Conservation (phyloP, 2,113 vertebrate species). For the Crotophaga sulcirostris region DNA sequence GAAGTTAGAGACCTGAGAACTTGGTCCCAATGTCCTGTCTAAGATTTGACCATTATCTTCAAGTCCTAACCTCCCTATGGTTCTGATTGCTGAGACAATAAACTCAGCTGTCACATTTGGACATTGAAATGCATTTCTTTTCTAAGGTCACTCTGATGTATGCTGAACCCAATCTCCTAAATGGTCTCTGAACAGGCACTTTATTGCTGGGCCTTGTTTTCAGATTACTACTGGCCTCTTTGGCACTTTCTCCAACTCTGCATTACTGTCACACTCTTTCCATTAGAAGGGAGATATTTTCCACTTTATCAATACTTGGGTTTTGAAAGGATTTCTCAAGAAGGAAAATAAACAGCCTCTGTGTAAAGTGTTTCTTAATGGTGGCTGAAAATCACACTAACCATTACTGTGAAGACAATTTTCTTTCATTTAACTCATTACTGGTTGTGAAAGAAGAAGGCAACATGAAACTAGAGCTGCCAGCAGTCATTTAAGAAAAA, state of each 20-base stretch:
- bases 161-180: not conserved
- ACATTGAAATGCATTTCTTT: not conserved
- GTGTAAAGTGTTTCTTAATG: not conserved
- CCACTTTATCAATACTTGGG: not conserved
- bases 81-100: not conserved
- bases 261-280: not conserved
- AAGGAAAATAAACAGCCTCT: not conserved
- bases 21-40: not conserved
- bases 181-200: not conserved
- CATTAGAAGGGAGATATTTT: not conserved
- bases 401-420: not conserved
- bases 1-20: not conserved
- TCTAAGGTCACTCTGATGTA: not conserved
- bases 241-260: not conserved
- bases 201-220: constrained; percentile 17
- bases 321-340: constrained; percentile 22
- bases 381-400: not conserved
- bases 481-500: not conserved
- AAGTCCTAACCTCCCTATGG: not conserved
- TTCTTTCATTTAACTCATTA: constrained; percentile 5
- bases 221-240: not conserved
- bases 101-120: not conserved
- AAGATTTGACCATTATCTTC: not conserved
- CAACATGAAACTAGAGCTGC: not conserved
- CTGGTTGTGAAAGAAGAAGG: not conserved